A percentile compares a stretch with the other conserved stretches of the same genome.
These are phyloP conservation scores for Lampris incognitus DNA, from an alignment of 2,113 vertebrate species.

Conservation along the genomic window DNA sequence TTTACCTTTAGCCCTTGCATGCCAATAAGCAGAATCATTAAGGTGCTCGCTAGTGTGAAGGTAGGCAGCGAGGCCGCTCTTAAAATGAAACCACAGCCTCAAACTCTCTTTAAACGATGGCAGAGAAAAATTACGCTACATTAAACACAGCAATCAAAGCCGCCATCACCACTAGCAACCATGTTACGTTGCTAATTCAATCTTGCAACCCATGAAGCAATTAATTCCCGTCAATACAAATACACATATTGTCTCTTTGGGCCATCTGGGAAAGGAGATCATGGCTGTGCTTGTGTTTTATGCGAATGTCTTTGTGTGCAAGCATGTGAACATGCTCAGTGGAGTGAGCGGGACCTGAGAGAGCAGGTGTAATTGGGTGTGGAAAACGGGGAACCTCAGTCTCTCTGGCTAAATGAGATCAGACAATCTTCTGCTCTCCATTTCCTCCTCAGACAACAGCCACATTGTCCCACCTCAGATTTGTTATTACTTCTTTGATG, in stretches of 20 bases:
- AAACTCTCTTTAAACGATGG: slow-evolving; percentile 59
- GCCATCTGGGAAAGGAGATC: slow-evolving; percentile 37
- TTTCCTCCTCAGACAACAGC: slow-evolving; percentile 62
- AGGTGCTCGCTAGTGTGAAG: slow-evolving; percentile 42
- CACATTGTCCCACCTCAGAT: slow-evolving; percentile 42
- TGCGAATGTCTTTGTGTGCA: slow-evolving; percentile 22
- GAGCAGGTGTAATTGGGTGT: slow-evolving; percentile 79
- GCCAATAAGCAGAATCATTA: slow-evolving; percentile 67
- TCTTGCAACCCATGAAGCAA: slow-evolving; percentile 78
- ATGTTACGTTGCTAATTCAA: slow-evolving; percentile 78
- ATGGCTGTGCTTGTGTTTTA: slow-evolving; percentile 41
- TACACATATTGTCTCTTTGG: slow-evolving; percentile 56
- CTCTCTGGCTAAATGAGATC: slow-evolving; percentile 68
- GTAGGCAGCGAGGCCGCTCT: slow-evolving; percentile 41
- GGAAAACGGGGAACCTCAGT: slow-evolving; percentile 53
- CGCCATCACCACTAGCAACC: slow-evolving; percentile 59
- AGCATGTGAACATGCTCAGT: slow-evolving; percentile 43
- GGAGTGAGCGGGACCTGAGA: slow-evolving; percentile 51
- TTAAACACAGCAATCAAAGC: slow-evolving; percentile 70
- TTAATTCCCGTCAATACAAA: slow-evolving; percentile 79
- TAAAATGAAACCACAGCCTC: slow-evolving; percentile 47
- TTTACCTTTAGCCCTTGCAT: slow-evolving; percentile 22
- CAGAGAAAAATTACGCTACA: slow-evolving; percentile 51
- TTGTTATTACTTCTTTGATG: slow-evolving; percentile 58
- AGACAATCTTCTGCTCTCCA: slow-evolving; percentile 62